A percentile compares a stretch with the other conserved stretches of the same genome.
Evolutionary conservation across 2,888 invertebrate genomes (phyloP).

Genomic region (Stegana nigrithorax): DNA sequence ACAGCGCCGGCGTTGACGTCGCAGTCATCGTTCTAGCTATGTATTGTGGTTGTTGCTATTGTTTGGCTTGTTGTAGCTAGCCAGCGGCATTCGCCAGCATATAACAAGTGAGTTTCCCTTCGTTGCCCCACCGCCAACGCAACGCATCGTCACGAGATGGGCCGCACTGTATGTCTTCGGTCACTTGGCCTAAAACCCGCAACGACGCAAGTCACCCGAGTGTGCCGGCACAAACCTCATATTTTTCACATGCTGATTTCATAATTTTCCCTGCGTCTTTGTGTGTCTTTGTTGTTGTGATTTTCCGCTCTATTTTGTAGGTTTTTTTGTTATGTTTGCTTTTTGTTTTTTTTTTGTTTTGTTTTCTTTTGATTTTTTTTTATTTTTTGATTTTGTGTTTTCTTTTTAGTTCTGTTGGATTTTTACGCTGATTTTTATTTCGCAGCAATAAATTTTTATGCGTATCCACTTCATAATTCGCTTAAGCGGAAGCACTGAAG

Average conservation of each 20-base stretch:
- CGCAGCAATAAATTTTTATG: constrained; percentile 66
- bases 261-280: too few species aligned
- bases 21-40: too few species aligned
- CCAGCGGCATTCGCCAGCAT: constrained; percentile 5
- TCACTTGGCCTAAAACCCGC: background rate
- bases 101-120: constrained; percentile 2
- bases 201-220: background rate
- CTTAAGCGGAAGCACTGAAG: constrained; percentile 48
- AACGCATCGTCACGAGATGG: background rate
- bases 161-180: too few species aligned
- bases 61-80: background rate
- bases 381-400: constrained; percentile 21
- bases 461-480: constrained; percentile 65
- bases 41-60: background rate
- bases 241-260: constrained; percentile 60
- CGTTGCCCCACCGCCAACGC: constrained; percentile 33
- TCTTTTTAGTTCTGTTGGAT: constrained; percentile 10
- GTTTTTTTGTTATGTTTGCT: background rate
- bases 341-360: constrained; percentile 26
- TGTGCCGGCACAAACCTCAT: constrained; percentile 52
- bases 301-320: background rate
- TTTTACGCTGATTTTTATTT: constrained; percentile 63
- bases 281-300: constrained; percentile 3
- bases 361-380: constrained; percentile 10
- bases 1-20: constrained; percentile 5